Conservation (phyloP, 2,888 invertebrate species). For the Clanis bilineata region DNA sequence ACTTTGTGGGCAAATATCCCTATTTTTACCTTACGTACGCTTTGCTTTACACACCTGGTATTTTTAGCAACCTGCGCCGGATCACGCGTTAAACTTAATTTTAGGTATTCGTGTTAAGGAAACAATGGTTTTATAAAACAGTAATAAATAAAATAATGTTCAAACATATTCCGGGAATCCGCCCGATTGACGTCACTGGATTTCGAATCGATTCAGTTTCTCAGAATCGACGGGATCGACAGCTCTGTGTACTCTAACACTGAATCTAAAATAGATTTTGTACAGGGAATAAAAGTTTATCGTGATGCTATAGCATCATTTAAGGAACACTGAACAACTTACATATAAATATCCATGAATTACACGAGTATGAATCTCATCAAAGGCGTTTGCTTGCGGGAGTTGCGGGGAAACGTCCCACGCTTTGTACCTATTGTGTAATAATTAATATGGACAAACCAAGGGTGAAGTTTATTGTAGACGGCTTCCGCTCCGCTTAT, state of each 20-base stretch:
- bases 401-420: background rate
- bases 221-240: constrained; percentile 48
- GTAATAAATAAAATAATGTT: constrained; percentile 42
- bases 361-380: background rate
- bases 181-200: constrained; percentile 63
- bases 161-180: constrained; percentile 48
- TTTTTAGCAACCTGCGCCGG: constrained; percentile 8
- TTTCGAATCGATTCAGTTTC: constrained; percentile 50
- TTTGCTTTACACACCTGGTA: constrained; percentile 4
- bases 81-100: constrained; percentile 17
- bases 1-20: background rate
- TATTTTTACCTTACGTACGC: background rate
- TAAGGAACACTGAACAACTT: constrained; percentile 7
- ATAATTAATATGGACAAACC: background rate
- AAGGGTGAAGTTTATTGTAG: background rate
- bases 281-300: constrained; percentile 25
- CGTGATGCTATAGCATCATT: constrained; percentile 19
- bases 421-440: background rate
- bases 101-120: constrained; percentile 29
- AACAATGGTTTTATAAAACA: constrained; percentile 39
- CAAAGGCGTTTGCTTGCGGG: background rate
- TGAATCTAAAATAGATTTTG: constrained; percentile 48
- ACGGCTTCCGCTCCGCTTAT: background rate
- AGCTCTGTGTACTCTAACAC: constrained; percentile 49
- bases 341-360: background rate